Conservation (phyloP, 1,140 invertebrate genomes). For the Mizuhopecten yessoensis region DNA sequence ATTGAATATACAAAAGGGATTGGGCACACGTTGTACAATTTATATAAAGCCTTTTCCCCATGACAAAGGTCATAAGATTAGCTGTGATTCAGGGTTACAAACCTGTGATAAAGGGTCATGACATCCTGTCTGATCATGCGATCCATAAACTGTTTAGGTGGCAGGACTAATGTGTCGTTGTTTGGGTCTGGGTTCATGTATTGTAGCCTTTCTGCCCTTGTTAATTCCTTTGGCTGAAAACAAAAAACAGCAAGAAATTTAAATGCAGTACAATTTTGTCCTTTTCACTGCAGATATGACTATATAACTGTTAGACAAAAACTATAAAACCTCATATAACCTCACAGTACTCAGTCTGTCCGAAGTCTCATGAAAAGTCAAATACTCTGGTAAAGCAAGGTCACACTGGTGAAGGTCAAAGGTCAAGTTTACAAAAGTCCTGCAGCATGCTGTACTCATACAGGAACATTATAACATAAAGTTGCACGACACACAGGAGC, state of each 20-base stretch:
- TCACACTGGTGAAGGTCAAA: too few relatives aligned
- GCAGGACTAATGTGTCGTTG: neutral
- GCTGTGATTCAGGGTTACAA: neutral
- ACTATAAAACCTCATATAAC: neutral
- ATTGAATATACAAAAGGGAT: too few relatives aligned
- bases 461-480: too few relatives aligned
- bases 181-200: neutral
- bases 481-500: too few relatives aligned
- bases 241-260: neutral
- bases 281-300: neutral
- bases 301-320: neutral
- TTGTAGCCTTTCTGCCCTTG: conserved; percentile 8
- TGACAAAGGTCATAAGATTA: too few relatives aligned
- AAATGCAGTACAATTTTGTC: neutral
- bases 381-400: too few relatives aligned
- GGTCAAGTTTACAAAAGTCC: too few relatives aligned
- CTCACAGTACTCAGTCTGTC: neutral
- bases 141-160: neutral
- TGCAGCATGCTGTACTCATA: too few relatives aligned
- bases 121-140: neutral
- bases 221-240: neutral
- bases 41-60: too few relatives aligned
- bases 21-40: too few relatives aligned
- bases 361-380: too few relatives aligned
- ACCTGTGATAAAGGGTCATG: conserved; percentile 19